A percentile compares a stretch with the other conserved stretches of the same genome.
Evolutionary conservation across 2,797 vertebrate species (phyloP).

Genomic region (Sebastes aleutianus): DNA sequence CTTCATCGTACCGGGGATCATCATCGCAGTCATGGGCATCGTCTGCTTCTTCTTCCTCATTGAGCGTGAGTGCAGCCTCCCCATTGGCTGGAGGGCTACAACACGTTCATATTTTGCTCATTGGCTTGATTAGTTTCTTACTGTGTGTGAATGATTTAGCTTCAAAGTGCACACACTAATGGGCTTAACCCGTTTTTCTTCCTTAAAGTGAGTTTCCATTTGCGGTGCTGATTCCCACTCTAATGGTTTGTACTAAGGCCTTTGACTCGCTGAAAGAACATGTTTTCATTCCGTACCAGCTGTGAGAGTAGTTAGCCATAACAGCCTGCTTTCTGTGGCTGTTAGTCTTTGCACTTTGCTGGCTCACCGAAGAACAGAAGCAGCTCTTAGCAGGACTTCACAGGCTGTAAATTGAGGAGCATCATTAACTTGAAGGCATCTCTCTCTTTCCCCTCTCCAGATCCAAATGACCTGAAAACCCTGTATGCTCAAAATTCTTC

Average conservation of each 20-base stretch:
- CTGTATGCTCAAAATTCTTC: slow-evolving; percentile 63
- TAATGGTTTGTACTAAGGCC: background rate
- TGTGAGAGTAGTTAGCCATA: background rate
- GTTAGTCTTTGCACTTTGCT: background rate
- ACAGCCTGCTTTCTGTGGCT: background rate
- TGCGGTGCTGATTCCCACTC: background rate
- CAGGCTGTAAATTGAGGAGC: background rate
- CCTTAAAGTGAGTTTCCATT: background rate
- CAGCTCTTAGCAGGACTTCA: background rate
- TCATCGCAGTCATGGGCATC: slow-evolving; percentile 86
- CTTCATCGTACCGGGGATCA: slow-evolving; percentile 90
- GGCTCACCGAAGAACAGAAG: background rate
- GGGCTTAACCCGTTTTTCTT: too few relatives aligned
- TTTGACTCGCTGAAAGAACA: background rate
- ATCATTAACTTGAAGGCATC: background rate
- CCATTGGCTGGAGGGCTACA: too few relatives aligned
- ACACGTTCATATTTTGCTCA: background rate
- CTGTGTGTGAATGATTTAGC: background rate
- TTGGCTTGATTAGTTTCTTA: background rate
- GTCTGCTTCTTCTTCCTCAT: slow-evolving; percentile 95
- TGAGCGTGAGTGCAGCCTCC: slow-evolving; percentile 86
- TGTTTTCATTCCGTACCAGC: background rate
- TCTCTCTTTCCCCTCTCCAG: slow-evolving; percentile 66
- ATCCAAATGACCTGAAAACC: slow-evolving; percentile 91
- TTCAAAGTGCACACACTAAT: background rate